Evolutionary conservation across 30 jellyfish, hydroid and myxozoan species (phyloP), one percentile per base, ranked within the genome.

Genomic region (Aurelia aurita complex sp. Pacific): DNA sequence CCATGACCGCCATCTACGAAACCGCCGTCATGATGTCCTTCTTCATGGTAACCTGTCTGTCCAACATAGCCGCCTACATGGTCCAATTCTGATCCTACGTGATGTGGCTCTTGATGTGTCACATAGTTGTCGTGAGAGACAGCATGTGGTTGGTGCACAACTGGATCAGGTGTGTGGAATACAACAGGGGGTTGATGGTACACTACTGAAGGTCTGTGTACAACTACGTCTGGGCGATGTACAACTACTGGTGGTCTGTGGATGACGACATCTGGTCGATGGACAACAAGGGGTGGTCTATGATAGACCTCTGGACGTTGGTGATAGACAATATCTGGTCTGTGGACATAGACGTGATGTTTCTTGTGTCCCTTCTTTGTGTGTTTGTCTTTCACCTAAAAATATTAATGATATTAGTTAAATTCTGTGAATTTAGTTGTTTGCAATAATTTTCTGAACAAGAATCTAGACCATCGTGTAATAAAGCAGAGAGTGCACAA

Each of bases 111-210:
- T 34, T 63, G 81, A 35, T 87, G 98, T 29, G 94, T 74, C 6
- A 92, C 96, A 76, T 86, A 92, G 97, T 81, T 86, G 52, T 92
- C 96, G 62, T 92, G 96, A 35, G 98, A 92, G 10, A 92, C 92
- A 38, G 90, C 91, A 51, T 70, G 91, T 36, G 96, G 94, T 53
- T 74, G 88, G 85, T 92, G 91, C 59, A 77, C 92, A 17, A 80
- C 80, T 16, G 97, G 97, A 76, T 82, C 90, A 1, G 97, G 97
- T 7, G 97, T 90, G 76, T 90, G 81, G 92, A 90, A 90, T 5
- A 90, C 94, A 43, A 90, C 97, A 0, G 97, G 97, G 9, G 97
- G 92, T 54, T 90, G 97, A 77, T 90, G 97, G 51, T 83, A 90
- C 1, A 90, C 88, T 10, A 89, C 90, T 2, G 34, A 76, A 3